These are phyloP conservation scores for Rhinoderma darwinii DNA, from an alignment of 2,113 vertebrate genomes.

Conservation along the genomic window DNA sequence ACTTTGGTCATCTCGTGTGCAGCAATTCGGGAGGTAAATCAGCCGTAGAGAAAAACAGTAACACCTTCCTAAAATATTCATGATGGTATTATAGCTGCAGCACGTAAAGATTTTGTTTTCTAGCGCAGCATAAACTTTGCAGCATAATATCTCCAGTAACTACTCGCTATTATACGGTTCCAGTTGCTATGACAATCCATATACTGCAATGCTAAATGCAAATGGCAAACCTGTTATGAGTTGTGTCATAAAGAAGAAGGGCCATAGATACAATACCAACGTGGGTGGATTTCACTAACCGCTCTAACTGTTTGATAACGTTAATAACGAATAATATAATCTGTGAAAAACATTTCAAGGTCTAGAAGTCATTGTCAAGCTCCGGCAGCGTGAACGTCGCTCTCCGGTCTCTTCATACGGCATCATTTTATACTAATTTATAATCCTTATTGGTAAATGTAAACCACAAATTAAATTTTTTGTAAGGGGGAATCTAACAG, in stretches of 20 bases:
- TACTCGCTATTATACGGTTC: background rate
- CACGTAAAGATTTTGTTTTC: background rate
- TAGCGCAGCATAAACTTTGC: constrained; percentile 5
- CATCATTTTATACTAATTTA: background rate
- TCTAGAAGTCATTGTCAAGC: background rate
- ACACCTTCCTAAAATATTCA: background rate
- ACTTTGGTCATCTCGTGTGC: too few relatives aligned
- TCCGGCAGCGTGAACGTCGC: background rate
- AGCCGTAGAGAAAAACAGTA: background rate
- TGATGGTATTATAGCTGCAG: background rate
- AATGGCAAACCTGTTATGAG: background rate
- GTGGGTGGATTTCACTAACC: background rate
- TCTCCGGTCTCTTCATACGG: background rate
- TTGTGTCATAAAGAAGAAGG: background rate
- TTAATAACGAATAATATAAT: constrained; percentile 6
- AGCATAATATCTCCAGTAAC: background rate
- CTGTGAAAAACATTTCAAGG: background rate
- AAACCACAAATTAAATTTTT: too few relatives aligned
- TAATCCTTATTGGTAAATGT: too few relatives aligned
- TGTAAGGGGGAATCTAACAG: too few relatives aligned
- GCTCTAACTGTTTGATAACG: background rate
- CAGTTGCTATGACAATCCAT: constrained; percentile 28
- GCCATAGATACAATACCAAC: constrained; percentile 3
- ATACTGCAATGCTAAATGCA: background rate
- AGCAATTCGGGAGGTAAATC: background rate